A percentile compares a stretch with the other conserved stretches of the same genome.
phyloP scores from a whole-genome alignment of 2,888 invertebrate genomes.

The Chydorus sphaericus region DNA sequence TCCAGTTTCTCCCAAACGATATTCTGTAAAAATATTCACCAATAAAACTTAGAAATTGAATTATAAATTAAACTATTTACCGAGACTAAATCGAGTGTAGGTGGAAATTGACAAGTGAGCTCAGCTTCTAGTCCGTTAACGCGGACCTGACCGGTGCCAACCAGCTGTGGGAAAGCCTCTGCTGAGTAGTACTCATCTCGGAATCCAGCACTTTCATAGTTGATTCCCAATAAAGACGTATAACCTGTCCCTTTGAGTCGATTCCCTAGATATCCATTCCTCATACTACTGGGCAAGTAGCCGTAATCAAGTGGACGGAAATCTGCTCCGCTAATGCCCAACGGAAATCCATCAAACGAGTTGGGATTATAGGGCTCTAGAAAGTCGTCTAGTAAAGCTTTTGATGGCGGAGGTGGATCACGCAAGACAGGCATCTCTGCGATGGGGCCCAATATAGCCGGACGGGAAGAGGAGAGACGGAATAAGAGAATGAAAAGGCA shows the following conservation, averaged over 20 bases:
- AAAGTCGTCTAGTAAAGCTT: too few relatives aligned
- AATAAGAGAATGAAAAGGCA: too few relatives aligned
- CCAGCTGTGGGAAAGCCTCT: conserved; percentile 2
- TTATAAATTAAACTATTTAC: neutral
- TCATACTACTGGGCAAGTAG: neutral
- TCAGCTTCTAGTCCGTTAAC: conserved; percentile 13
- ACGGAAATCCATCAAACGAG: neutral
- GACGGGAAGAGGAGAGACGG: too few relatives aligned
- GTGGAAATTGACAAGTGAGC: conserved; percentile 15
- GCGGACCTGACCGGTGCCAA: conserved; percentile 9
- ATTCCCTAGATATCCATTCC: neutral
- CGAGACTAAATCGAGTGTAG: conserved; percentile 12
- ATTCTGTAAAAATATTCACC: too few relatives aligned
- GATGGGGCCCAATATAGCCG: too few relatives aligned
- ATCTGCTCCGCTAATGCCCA: too few relatives aligned
- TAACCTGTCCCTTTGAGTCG: neutral
- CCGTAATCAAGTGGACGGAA: neutral
- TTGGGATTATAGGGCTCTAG: too few relatives aligned
- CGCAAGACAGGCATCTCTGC: too few relatives aligned
- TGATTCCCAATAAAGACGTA: neutral
- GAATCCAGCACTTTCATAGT: neutral
- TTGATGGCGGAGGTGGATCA: too few relatives aligned
- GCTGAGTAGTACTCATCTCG: neutral
- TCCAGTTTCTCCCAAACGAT: conserved; percentile 10
- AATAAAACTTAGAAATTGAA: neutral